Evolutionary conservation across 2,888 invertebrate species (phyloP), one percentile per base, ranked within the genome.

Genomic region (Geotrupes spiniger): DNA sequence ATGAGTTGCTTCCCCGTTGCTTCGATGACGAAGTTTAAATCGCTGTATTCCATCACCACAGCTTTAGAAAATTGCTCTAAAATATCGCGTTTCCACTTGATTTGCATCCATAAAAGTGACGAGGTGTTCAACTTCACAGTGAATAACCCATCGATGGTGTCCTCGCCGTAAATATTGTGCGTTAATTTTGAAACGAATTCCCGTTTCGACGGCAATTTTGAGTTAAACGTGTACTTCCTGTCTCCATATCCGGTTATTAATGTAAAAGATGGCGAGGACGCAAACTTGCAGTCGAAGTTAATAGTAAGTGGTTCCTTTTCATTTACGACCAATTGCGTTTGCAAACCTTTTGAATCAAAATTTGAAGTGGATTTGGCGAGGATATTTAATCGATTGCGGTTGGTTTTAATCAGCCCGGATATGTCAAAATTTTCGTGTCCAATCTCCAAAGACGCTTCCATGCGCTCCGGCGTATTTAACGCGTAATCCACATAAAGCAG

Each of bases 251-350:
- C 52, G 12, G 56, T 52, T 2, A 53, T 28, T 4, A 61, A 38
- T 33, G 48, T 49, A 1, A 59, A 29, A 12, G 60, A 60, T 9
- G 60, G 57, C 11, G 49, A 55, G 4, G 50, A 43, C 14, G 48
- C 46, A 33, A 54, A 60, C 39, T 52, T 52, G 28, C 57, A 59
- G 8, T 42, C 50, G 44, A 49, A 53, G 33, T 57, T 54, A 12
- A 61, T 11, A 38, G 46, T 48, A 16, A 61, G 42, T 5, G 60
- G 61, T 10, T 61, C 60, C 17, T 61, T 61, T 9, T 57, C 52
- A 25, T 61, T 59, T 2, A 59, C 28, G 42, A 55, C 52, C 4
- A 56, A 17, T 9, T 33, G 38, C 8, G 53, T 39, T 6, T 43
- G 9, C 14, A 61, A 53, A 8, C 54, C 58, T 46, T 56, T 51